These are phyloP conservation scores for Ellobius talpinus DNA, from an alignment of 2,113 vertebrate genomes.

Conservation along the genomic window DNA sequence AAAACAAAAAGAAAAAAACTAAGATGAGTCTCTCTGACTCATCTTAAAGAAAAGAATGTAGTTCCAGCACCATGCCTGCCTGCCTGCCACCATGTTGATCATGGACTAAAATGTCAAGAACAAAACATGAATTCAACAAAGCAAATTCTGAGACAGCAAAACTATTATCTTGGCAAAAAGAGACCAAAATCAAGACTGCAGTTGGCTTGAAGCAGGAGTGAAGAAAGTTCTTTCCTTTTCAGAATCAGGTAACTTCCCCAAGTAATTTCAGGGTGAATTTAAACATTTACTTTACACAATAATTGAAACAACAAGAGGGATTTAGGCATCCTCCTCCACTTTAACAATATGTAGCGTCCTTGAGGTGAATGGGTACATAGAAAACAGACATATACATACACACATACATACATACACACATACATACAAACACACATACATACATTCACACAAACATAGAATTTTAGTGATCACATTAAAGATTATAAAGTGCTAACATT, in stretches of 20 bases:
- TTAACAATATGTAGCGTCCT: neutral
- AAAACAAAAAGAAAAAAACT: neutral
- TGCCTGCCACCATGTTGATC: neutral
- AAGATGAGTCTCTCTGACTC: neutral
- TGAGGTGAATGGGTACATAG: too few species aligned
- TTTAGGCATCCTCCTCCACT: neutral
- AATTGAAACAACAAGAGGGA: conserved; percentile 1
- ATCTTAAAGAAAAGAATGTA: neutral
- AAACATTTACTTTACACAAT: conserved; percentile 1
- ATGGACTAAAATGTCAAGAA: neutral
- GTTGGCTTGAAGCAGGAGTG: neutral
- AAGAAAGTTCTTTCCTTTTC: neutral
- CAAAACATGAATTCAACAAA: neutral
- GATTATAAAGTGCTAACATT: neutral
- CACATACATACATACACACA: neutral
- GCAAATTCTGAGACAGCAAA: conserved; percentile 36
- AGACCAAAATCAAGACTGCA: neutral
- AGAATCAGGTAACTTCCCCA: neutral
- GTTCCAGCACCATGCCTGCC: neutral
- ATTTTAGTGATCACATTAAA: too few species aligned
- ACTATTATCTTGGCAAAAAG: neutral
- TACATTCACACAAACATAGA: too few species aligned
- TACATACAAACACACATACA: neutral
- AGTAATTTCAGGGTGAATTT: neutral
- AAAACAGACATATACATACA: neutral